phyloP scores from a whole-genome alignment of 2,888 invertebrate genomes.

The Hydriomena furcata region DNA sequence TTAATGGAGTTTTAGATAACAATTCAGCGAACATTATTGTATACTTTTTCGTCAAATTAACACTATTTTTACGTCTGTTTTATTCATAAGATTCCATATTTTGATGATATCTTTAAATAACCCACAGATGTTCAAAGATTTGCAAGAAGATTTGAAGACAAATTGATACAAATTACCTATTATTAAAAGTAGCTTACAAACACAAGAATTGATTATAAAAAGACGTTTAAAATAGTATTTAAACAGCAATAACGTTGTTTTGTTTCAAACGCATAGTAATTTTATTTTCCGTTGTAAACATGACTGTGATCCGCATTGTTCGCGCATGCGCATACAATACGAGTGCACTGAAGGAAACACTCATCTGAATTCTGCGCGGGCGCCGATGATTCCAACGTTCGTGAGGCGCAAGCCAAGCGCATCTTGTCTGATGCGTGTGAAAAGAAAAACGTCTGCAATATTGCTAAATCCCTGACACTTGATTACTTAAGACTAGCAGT shows the following conservation, averaged over 20 bases:
- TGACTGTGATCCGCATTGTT: conserved; percentile 70
- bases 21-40: too few species aligned
- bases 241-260: conserved; percentile 13
- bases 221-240: neutral
- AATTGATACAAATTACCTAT: too few species aligned
- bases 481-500: too few species aligned
- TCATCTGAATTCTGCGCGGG: conserved; percentile 77
- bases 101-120: too few species aligned
- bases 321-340: conserved; percentile 60
- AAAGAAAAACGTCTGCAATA: conserved; percentile 42
- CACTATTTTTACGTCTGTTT: too few species aligned
- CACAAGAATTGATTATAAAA: neutral
- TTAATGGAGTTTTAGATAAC: too few species aligned
- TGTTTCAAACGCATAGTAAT: conserved; percentile 56
- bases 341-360: conserved; percentile 72
- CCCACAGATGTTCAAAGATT: too few species aligned
- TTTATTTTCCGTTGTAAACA: conserved; percentile 79
- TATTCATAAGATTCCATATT: too few species aligned
- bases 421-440: conserved; percentile 74
- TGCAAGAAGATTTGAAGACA: too few species aligned
- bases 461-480: conserved; percentile 1
- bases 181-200: too few species aligned
- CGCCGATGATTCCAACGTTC: conserved; percentile 74
- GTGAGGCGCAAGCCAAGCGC: conserved; percentile 69
- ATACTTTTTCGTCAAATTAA: too few species aligned